A percentile compares a stretch with the other conserved stretches of the same genome.
phyloP scores from a whole-genome alignment of 2,113 vertebrate genomes.

The Notechis scutatus region DNA sequence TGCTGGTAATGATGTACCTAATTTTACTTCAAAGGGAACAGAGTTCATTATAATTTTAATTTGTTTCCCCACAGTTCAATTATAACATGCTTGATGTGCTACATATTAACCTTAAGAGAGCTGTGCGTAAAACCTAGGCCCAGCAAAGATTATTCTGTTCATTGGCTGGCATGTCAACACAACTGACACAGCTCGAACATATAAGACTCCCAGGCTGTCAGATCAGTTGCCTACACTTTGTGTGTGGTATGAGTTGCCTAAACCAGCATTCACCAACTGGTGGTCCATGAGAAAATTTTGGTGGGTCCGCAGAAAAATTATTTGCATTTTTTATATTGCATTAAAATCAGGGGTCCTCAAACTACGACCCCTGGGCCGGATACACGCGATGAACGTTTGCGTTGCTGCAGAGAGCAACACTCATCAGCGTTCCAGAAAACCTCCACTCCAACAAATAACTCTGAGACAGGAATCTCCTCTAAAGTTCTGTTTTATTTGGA shows the following conservation, averaged over 20 bases:
- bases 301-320: no score
- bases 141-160: conserved; percentile 24
- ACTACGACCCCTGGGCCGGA: no score
- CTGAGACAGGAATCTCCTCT: no score
- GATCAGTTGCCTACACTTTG: conserved; percentile 12
- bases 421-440: no score
- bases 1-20: conserved; percentile 50
- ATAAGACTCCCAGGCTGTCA: background rate
- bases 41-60: conserved; percentile 72
- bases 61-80: conserved; percentile 70
- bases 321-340: no score
- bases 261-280: no score
- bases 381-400: no score
- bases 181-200: background rate
- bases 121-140: conserved; percentile 33
- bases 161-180: background rate
- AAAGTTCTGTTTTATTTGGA: no score
- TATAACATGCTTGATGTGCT: conserved; percentile 58
- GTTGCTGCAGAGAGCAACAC: no score
- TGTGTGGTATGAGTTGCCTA: background rate
- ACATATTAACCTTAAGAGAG: conserved; percentile 57
- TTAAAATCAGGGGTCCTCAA: no score
- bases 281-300: no score
- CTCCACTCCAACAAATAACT: no score
- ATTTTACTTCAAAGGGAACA: conserved; percentile 65